Conservation (phyloP, 1,140 invertebrate species). For the Archegozetes longisetosus region DNA sequence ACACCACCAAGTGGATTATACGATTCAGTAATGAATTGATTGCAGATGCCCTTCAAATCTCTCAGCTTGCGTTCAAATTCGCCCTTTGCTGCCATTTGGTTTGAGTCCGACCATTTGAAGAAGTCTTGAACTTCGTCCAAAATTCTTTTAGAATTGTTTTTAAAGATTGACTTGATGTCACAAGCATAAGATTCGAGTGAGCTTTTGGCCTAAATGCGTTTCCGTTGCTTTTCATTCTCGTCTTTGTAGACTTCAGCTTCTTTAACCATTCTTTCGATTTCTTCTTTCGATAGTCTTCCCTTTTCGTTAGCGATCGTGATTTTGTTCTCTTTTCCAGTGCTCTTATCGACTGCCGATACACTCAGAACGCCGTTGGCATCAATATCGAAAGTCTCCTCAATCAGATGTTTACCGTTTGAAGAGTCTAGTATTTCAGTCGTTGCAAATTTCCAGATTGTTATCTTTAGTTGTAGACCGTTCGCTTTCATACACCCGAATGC, state of each 20-base stretch:
- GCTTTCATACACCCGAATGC: constrained; percentile 55
- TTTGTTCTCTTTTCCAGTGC: constrained; percentile 89
- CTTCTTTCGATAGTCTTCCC: constrained; percentile 84
- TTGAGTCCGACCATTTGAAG: constrained; percentile 84
- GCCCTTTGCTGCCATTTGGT: constrained; percentile 69
- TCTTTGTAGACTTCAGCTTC: constrained; percentile 87
- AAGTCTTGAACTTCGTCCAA: constrained; percentile 81
- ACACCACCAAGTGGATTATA: constrained; percentile 30
- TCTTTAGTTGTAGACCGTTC: constrained; percentile 44
- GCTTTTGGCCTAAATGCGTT: constrained; percentile 49
- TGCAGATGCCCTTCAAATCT: constrained; percentile 28
- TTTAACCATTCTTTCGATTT: constrained; percentile 93
- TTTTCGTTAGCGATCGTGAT: constrained; percentile 98
- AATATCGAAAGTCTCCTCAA: constrained; percentile 33
- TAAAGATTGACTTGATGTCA: constrained; percentile 52
- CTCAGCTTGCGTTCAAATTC: constrained; percentile 87
- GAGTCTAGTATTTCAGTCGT: constrained; percentile 41
- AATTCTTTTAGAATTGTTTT: constrained; percentile 64
- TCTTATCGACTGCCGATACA: constrained; percentile 41
- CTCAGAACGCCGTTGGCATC: constrained; percentile 34
- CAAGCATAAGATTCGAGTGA: constrained; percentile 40
- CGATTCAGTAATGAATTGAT: constrained; percentile 35
- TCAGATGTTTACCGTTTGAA: constrained; percentile 40
- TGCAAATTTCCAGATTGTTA: constrained; percentile 42
- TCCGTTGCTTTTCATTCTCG: constrained; percentile 75